Base-by-base conservation (phyloP, 2,888 invertebrate genomes). In the Ophraella communa region DNA sequence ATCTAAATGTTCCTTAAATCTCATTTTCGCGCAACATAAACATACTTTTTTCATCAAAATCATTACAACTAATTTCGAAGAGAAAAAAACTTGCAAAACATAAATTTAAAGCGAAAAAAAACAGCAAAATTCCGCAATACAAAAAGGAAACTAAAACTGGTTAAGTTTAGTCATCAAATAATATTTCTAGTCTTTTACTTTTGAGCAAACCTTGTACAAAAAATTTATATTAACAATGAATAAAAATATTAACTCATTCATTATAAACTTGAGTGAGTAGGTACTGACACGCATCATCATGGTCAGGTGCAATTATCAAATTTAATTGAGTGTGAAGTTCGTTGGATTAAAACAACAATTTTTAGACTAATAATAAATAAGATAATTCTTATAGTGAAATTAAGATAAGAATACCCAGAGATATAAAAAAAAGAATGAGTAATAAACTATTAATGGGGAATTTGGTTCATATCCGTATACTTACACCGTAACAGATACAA, bases 301-400 rank as follows among this genome's bases (percentile, higher is more conserved):
- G 51, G 59, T 39, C 59, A 75, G 73, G 73, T 67, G 73, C 71
- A 65, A 71, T 78, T 78, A 78, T 53, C 73, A 74, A 74, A 73
- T 66, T 72, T 74, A 76, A 71, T 75, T 73, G 70, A 64, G 73
- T 76, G 73, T 76, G 75, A 76, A 77, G 76, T 74, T 76, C 71
- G 73, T 73, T 75, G 73, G 71, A 73, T 75, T 70, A 51, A 59
- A 42, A 51, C 39, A 51, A 42, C 20, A 57, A 57, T 57, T 59
- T 59, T 42, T 51, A 24, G 39, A 49, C 30, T 49, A 42, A 49
- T 51, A 59, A 51, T 51, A 51, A 51, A 51, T 24, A 20, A 45
- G 33, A 51, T 51, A 51, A 51, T 59, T 18, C 23, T 27, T 30
- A 24, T 11, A 33, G 21, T 8, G 33, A 47, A 18, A 42, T 58